Evolutionary conservation across 2,888 invertebrate species (phyloP), one percentile per base, ranked within the genome.

Genomic region (Prionchulus punctatus): DNA sequence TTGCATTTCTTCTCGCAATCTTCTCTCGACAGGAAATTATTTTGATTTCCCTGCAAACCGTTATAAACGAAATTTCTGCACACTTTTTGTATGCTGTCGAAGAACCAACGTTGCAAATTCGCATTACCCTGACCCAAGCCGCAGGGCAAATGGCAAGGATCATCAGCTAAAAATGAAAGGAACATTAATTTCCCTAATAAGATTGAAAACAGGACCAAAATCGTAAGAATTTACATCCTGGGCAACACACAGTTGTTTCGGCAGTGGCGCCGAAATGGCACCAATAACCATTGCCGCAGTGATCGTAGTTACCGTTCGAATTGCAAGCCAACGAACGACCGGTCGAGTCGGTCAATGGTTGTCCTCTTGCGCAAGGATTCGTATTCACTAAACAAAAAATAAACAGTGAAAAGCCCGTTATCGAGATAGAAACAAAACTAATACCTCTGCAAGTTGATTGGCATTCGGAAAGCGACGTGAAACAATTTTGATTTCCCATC

Each of bases 81-180:
- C 1, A 56, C 49, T 4, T 54, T 48, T 1, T 63, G 60, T 21
- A 57, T 42, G 18, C 58, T 57, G 54, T 59, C 53, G 56, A 26
- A 59, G 51, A 43, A 57, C 36, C 25, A 59, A 1, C 59, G 43
- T 4, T 53, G 50, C 43, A 69, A 57, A 30, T 61, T 62, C n/a
- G 65, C 66, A 28, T 61, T 63, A 30, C 69, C 69, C 53, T 68
- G 66, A 28, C 69, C 69, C 1, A 65, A 63, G 3, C 64, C 64
- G 66, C 68, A 65, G 21, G 69, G 67, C 54, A 70, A 60, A 43
- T 63, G 64, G 59, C 69, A 69, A 1, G n/a, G n/a, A n/a, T n/a
- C n/a, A n/a, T n/a, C n/a, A n/a, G n/a, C n/a, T n/a, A n/a, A n/a
- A n/a, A n/a, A n/a, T n/a, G n/a, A n/a, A n/a, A n/a, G n/a, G n/a